These are phyloP conservation scores for Oostethus manadensis DNA, from an alignment of 2,113 vertebrate genomes.

Conservation along the genomic window DNA sequence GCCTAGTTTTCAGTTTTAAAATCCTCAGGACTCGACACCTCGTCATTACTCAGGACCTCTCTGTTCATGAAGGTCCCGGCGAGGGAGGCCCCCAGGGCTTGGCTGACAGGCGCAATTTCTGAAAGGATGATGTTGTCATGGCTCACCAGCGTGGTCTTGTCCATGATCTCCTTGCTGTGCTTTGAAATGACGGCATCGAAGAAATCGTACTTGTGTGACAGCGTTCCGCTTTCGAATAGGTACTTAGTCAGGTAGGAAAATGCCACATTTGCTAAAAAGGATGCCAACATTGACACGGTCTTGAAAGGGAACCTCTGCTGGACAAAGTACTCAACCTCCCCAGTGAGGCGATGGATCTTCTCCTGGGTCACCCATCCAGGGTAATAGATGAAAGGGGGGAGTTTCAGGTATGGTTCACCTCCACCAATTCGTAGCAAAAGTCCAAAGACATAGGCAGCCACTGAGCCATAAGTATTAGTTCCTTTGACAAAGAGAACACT, in stretches of 20 bases:
- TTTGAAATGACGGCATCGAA: conserved; percentile 90
- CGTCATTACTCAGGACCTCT: conserved; percentile 80
- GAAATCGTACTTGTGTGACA: conserved; percentile 89
- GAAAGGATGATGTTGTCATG: conserved; percentile 89
- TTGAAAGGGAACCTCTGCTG: conserved; percentile 93
- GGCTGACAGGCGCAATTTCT: conserved; percentile 85
- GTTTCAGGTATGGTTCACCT: conserved; percentile 89
- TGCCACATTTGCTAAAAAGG: conserved; percentile 83
- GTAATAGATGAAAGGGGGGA: conserved; percentile 90
- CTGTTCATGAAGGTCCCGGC: conserved; percentile 85
- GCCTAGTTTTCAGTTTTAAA: conserved; percentile 75
- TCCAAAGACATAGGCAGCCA: conserved; percentile 86
- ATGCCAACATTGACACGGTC: conserved; percentile 85
- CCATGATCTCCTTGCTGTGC: conserved; percentile 95
- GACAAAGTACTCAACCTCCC: conserved; percentile 71
- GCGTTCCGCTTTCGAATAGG: conserved; percentile 89
- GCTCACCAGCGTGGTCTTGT: conserved; percentile 89
- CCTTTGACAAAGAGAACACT: conserved; percentile 93
- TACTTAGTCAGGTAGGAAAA: conserved; percentile 89
- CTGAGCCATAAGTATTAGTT: conserved; percentile 93
- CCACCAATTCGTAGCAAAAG: conserved; percentile 87
- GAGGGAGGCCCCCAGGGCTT: conserved; percentile 74
- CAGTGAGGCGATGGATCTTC: conserved; percentile 62
- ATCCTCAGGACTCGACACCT: conserved; percentile 80
- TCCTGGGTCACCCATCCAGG: conserved; percentile 75